A percentile compares a stretch with the other conserved stretches of the same genome.
These are phyloP conservation scores for Yoshiicerus persimilis DNA, from an alignment of 1,140 invertebrate species.

Conservation along the genomic window DNA sequence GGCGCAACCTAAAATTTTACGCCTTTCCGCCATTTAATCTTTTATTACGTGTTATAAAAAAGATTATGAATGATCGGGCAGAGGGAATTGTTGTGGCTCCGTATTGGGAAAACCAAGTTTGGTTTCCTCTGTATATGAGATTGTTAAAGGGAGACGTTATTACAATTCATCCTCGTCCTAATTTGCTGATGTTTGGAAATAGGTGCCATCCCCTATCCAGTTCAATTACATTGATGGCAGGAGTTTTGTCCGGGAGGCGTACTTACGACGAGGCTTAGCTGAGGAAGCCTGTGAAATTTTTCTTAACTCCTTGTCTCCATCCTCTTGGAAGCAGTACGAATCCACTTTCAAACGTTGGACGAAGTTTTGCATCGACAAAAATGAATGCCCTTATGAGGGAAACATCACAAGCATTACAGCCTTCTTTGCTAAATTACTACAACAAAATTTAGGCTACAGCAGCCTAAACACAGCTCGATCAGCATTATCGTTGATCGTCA, in stretches of 20 bases:
- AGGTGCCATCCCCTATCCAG: neutral
- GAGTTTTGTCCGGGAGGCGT: neutral
- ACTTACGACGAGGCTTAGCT: neutral
- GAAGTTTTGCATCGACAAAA: neutral
- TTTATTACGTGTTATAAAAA: neutral
- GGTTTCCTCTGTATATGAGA: constrained; percentile 6
- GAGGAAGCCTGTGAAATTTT: neutral
- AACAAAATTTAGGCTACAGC: neutral
- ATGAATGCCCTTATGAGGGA: neutral
- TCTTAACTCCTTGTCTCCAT: neutral
- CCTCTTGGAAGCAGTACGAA: neutral
- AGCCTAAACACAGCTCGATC: neutral
- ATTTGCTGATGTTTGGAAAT: neutral
- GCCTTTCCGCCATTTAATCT: constrained; percentile 25
- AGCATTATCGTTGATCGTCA: neutral
- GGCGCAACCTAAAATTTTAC: constrained; percentile 1
- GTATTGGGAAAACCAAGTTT: constrained; percentile 21
- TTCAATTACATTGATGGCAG: neutral
- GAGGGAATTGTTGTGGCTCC: constrained; percentile 27
- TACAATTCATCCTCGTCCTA: neutral
- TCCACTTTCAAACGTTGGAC: neutral
- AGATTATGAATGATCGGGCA: constrained; percentile 3
- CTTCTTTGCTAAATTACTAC: neutral
- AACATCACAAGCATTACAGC: neutral
- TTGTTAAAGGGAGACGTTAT: neutral